phyloP scores from a whole-genome alignment of 2,888 invertebrate species.

The Dendrolimus pini region DNA sequence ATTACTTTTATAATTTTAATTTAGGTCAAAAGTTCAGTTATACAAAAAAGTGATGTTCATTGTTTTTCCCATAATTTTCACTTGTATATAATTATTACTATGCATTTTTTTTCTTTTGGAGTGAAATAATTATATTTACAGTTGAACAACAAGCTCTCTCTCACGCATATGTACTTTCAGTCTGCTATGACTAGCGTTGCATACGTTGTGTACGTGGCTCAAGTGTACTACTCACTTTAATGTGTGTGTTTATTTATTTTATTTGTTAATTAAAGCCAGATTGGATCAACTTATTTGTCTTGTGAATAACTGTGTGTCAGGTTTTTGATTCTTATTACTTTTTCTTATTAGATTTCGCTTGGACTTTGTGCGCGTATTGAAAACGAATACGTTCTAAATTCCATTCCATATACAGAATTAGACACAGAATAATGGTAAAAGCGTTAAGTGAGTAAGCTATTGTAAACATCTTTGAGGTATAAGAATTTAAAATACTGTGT shows the following conservation, averaged over 20 bases:
- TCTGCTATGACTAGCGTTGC: neutral
- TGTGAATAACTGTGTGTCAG: neutral
- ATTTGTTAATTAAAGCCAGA: neutral
- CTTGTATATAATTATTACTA: too few relatives aligned
- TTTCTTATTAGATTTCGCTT: neutral
- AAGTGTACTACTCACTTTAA: constrained; percentile 1
- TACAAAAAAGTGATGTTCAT: too few relatives aligned
- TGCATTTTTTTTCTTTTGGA: too few relatives aligned
- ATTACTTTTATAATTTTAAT: too few relatives aligned
- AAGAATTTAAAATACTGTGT: too few relatives aligned
- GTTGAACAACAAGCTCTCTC: too few relatives aligned
- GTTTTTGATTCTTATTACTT: neutral
- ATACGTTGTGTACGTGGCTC: neutral
- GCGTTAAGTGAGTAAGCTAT: too few relatives aligned
- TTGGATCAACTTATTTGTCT: neutral
- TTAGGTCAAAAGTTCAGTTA: too few relatives aligned
- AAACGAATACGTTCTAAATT: neutral
- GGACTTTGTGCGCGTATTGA: neutral
- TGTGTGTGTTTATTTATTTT: neutral
- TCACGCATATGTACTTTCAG: too few relatives aligned
- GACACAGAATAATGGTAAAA: neutral
- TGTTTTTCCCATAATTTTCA: too few relatives aligned
- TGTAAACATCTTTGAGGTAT: too few relatives aligned
- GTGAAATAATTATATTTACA: too few relatives aligned
- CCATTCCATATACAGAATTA: neutral